Percentiles rank a stretch among this genome's conserved stretches.
These are phyloP conservation scores for Cochlearius cochlearius DNA, from an alignment of 2,113 vertebrate genomes.

Conservation along the genomic window DNA sequence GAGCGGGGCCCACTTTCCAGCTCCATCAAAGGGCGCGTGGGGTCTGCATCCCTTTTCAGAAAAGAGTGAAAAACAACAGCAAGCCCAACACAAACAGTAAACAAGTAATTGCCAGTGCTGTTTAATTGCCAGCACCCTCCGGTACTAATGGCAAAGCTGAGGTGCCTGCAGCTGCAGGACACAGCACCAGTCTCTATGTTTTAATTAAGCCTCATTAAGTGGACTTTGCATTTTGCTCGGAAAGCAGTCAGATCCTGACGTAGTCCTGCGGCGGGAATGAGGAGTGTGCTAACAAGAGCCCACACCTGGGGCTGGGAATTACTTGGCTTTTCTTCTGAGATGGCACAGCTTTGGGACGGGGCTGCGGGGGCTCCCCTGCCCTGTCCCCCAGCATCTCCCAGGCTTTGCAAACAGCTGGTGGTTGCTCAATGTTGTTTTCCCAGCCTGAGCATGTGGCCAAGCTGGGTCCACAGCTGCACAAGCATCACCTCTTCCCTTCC, in stretches of 20 bases:
- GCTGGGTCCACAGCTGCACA: background rate
- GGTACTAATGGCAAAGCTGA: background rate
- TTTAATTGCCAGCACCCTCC: background rate
- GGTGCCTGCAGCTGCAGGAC: background rate
- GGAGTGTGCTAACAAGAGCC: background rate
- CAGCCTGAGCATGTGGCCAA: background rate
- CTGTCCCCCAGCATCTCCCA: background rate
- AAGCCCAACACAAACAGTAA: background rate
- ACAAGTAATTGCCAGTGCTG: background rate
- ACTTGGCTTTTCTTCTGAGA: rapidly evolving
- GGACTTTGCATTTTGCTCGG: background rate
- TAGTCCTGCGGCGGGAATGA: rapidly evolving
- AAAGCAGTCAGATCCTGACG: background rate
- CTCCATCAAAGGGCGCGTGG: rapidly evolving
- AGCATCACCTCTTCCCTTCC: background rate
- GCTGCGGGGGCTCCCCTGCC: rapidly evolving
- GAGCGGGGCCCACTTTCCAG: background rate
- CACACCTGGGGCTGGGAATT: background rate
- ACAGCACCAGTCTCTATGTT: rapidly evolving
- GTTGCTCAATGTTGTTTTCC: background rate
- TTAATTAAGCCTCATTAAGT: conserved; percentile 19
- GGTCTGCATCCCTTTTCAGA: background rate
- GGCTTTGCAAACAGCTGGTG: background rate
- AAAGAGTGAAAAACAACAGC: background rate
- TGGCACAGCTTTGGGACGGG: rapidly evolving